Conservation (phyloP, 2,797 vertebrate species). For the Periophthalmus magnuspinnatus region DNA sequence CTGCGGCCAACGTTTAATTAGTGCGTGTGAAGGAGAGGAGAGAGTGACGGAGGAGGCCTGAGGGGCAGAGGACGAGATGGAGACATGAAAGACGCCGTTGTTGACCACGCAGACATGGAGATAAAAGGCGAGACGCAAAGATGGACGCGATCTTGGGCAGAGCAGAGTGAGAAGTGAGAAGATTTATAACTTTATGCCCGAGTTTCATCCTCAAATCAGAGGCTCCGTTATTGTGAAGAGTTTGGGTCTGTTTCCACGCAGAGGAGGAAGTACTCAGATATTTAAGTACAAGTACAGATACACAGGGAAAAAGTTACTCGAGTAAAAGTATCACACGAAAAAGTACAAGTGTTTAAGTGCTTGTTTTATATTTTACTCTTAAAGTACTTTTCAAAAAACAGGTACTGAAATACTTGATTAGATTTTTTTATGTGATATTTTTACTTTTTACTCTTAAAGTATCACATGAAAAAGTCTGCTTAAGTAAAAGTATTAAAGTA, state of each 20-base stretch:
- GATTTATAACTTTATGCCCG: conserved; percentile 41
- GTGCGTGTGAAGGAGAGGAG: conserved; percentile 61
- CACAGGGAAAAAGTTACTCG: too few relatives aligned
- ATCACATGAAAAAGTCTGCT: too few relatives aligned
- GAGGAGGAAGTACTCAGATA: too few relatives aligned
- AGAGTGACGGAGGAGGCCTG: conserved; percentile 52
- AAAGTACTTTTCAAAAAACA: too few relatives aligned
- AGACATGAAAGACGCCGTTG: conserved; percentile 78
- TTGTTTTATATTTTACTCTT: too few relatives aligned
- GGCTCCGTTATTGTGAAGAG: background rate
- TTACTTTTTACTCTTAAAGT: too few relatives aligned
- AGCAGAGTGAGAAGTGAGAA: conserved; percentile 42
- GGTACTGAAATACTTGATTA: too few relatives aligned
- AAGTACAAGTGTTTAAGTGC: too few relatives aligned
- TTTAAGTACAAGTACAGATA: too few relatives aligned
- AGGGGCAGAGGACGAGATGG: conserved; percentile 69
- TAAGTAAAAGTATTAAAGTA: too few relatives aligned
- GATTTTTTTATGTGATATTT: too few relatives aligned
- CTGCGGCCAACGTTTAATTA: conserved; percentile 73
- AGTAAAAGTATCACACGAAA: too few relatives aligned
- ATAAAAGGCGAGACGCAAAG: conserved; percentile 73
- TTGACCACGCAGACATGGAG: conserved; percentile 63
- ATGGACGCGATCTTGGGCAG: conserved; percentile 67
- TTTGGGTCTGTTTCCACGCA: background rate
- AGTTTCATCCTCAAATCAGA: conserved; percentile 3